Evolutionary conservation across 37 sponge, comb jelly and placozoan species (phyloP), one percentile per base, ranked within the genome.

Genomic region (Diacarnus erythraeanus): DNA sequence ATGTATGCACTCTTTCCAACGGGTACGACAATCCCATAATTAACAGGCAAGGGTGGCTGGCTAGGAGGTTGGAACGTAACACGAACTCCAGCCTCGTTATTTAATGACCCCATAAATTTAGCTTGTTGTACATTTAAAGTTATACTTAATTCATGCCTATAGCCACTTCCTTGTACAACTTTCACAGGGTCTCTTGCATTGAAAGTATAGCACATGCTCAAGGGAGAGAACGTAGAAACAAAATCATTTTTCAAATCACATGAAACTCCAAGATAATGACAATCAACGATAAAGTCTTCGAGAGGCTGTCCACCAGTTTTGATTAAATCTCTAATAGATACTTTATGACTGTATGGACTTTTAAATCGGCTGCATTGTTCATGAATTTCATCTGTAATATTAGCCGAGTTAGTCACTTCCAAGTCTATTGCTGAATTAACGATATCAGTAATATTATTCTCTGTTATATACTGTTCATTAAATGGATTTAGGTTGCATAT

Each of bases 401-500:
- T 61, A 25, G n/a, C 60, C n/a, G 56, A 38, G 35, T 23, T 64
- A 22, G 41, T 60, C 34, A 82, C 30, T 33, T 12, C 25, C 20
- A 74, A 33, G 27, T 74, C 31, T 2, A 74, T 8, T 26, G 74
- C 18, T 25, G 74, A 26, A 1, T 31, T 29, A 26, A 56, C 57
- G 15, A 74, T 35, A 27, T 74, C 57, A 1, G 65, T 73, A 21
- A 82, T 60, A 51, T 82, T 60, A 38, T 74, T 25, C 42, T 75
- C 59, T 2, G 64, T 76, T 1, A 75, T 65, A 54, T 75, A 83
- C 2, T 67, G 0, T 4, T n/a, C 35, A 17, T 37, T 76, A 41
- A 76, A 54, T 41, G 60, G n/a, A 35, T 75, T 75, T 41, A 76
- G 21, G 58, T 83, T 83, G 69, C 84, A 83, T 17, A 83, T 44